Evolutionary conservation across 2,797 vertebrate species (phyloP).

Genomic region (Oophaga sylvatica): DNA sequence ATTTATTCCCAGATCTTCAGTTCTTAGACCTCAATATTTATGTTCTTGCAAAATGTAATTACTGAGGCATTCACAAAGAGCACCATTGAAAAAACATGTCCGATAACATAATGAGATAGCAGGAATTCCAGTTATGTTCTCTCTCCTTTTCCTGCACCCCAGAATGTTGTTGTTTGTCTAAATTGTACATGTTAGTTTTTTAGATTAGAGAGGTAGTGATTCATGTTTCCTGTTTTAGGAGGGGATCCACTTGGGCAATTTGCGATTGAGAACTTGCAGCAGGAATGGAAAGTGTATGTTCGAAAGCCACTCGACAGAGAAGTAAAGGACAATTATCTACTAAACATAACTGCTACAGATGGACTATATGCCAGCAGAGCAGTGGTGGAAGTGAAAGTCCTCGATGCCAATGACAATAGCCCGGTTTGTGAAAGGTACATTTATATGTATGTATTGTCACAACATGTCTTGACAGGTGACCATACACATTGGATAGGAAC

Average conservation of each 20-base stretch:
- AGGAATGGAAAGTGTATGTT: constrained; percentile 97
- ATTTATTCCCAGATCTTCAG: constrained; percentile 22
- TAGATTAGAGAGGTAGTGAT: neutral
- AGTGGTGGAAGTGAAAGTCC: constrained; percentile 94
- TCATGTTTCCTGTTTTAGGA: constrained; percentile 73
- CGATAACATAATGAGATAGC: neutral
- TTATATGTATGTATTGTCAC: neutral
- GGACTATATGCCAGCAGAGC: constrained; percentile 92
- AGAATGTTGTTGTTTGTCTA: constrained; percentile 5
- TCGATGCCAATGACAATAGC: constrained; percentile 97
- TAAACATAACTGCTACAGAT: constrained; percentile 95
- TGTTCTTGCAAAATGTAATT: constrained; percentile 2
- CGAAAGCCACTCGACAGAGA: constrained; percentile 93
- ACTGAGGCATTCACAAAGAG: neutral
- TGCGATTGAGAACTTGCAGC: constrained; percentile 89
- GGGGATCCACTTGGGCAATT: constrained; percentile 95
- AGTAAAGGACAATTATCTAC: constrained; percentile 91
- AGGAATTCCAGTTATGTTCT: neutral
- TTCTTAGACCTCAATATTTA: constrained; percentile 34
- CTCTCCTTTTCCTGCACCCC: neutral
- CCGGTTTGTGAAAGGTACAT: constrained; percentile 95
- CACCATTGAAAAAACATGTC: neutral
- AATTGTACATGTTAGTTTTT: neutral
- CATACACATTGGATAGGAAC: too few species aligned
- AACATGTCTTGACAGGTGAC: too few species aligned